Percentiles rank a stretch among this genome's conserved stretches.
phyloP scores from a whole-genome alignment of 2,888 invertebrate genomes.

The Ellobium chinense region DNA sequence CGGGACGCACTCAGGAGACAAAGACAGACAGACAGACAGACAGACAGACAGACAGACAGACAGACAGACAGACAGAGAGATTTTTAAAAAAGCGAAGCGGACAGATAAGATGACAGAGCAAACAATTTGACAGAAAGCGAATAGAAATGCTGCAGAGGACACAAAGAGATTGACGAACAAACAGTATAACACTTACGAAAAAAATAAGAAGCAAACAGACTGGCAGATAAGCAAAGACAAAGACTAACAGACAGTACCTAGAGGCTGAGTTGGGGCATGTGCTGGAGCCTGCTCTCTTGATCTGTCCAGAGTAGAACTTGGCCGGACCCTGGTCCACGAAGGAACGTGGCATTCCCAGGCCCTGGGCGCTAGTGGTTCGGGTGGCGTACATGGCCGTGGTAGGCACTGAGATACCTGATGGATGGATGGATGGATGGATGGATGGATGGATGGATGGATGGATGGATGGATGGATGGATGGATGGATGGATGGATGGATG shows the following conservation, averaged over 20 bases:
- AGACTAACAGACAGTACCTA: constrained; percentile 22
- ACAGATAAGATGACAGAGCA: no score
- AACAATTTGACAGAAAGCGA: no score
- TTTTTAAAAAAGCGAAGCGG: no score
- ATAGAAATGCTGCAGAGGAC: no score
- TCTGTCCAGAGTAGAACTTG: constrained; percentile 72
- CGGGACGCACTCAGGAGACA: no score
- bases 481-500: not conserved
- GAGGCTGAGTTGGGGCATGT: constrained; percentile 32
- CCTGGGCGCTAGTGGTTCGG: constrained; percentile 67
- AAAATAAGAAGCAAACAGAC: no score
- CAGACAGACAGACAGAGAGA: constrained; percentile 1
- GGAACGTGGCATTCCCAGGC: constrained; percentile 67
- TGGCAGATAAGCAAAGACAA: not conserved
- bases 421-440: not conserved
- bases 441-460: no score
- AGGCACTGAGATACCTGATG: constrained; percentile 61
- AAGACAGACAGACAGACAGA: no score
- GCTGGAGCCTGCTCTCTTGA: constrained; percentile 69
- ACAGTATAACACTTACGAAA: no score
- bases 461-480: not conserved
- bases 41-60: not conserved
- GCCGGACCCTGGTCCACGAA: constrained; percentile 63
- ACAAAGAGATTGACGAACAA: no score
- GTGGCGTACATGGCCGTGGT: constrained; percentile 64